A percentile compares a stretch with the other conserved stretches of the same genome.
Conservation (phyloP, 2,113 vertebrate species). For the Trematomus loennbergii region DNA sequence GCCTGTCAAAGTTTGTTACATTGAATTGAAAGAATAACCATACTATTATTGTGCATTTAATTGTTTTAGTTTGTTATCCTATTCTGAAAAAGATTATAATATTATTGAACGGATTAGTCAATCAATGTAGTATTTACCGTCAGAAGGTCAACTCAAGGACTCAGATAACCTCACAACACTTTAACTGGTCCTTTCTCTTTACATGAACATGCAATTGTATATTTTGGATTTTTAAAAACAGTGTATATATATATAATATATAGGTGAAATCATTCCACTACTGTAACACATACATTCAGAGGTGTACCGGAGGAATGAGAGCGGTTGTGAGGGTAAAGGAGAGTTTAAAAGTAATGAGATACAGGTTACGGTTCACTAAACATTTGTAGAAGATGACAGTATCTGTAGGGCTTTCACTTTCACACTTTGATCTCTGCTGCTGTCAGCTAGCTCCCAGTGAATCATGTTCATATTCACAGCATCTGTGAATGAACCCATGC, state of each 20-base stretch:
- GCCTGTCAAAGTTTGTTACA: slow-evolving; percentile 8
- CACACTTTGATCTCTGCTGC: slow-evolving; percentile 77
- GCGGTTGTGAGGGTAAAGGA: slow-evolving; percentile 48
- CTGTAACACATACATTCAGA: slow-evolving; percentile 15
- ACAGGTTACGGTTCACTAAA: slow-evolving; percentile 75
- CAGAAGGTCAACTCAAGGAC: slow-evolving; percentile 20
- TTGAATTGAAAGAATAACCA: slow-evolving; percentile 14
- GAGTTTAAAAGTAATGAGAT: slow-evolving; percentile 69
- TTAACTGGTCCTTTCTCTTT: not conserved
- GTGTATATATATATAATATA: not conserved
- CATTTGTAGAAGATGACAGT: slow-evolving; percentile 79
- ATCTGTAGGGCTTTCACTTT: slow-evolving; percentile 72
- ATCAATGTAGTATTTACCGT: slow-evolving; percentile 8
- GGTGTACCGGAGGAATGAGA: slow-evolving; percentile 41
- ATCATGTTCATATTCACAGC: slow-evolving; percentile 65
- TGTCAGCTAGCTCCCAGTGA: slow-evolving; percentile 72
- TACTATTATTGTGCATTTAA: not conserved
- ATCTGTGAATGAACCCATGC: slow-evolving; percentile 41
- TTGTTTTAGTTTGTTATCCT: not conserved
- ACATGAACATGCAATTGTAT: not conserved
- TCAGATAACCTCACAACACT: not conserved
- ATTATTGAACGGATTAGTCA: slow-evolving; percentile 17
- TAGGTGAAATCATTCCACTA: slow-evolving; percentile 10
- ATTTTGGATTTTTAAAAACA: not conserved
- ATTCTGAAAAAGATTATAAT: slow-evolving; percentile 20